phyloP scores from a whole-genome alignment of 2,888 invertebrate genomes.

The Teinopalpus imperialis region DNA sequence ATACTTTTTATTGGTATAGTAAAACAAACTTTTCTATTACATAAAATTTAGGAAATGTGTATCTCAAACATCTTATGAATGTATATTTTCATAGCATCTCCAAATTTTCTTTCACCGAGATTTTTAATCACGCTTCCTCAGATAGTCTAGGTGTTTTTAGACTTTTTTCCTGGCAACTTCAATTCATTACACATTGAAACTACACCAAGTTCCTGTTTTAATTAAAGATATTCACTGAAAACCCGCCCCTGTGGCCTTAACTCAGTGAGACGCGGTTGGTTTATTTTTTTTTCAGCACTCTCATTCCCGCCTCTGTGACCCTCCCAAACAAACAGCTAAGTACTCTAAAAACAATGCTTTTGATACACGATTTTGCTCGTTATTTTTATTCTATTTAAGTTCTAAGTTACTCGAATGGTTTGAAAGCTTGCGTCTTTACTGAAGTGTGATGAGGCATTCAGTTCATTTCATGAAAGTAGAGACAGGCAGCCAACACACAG shows the following conservation, averaged over 20 bases:
- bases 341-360: slow-evolving; percentile 72
- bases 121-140: slow-evolving; percentile 35
- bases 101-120: slow-evolving; percentile 29
- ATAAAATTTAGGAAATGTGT: too few species aligned
- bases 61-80: too few species aligned
- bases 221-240: slow-evolving; percentile 76
- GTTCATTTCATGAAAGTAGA: slow-evolving; percentile 78
- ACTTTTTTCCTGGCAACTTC: slow-evolving; percentile 51
- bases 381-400: slow-evolving; percentile 4
- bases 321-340: slow-evolving; percentile 80
- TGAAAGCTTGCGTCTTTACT: slow-evolving; percentile 45
- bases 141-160: slow-evolving; percentile 38
- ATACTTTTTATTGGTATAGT: too few species aligned
- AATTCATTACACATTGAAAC: slow-evolving; percentile 62
- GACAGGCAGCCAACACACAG: slow-evolving; percentile 58
- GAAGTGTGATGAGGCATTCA: slow-evolving; percentile 50
- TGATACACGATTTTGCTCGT: slow-evolving; percentile 27
- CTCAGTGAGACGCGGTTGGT: slow-evolving; percentile 80
- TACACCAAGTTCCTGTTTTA: slow-evolving; percentile 71
- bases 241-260: slow-evolving; percentile 78
- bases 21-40: too few species aligned
- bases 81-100: too few species aligned
- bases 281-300: slow-evolving; percentile 79
- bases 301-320: slow-evolving; percentile 81
- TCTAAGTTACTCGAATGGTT: slow-evolving; percentile 26